Base-by-base conservation (phyloP, 2,113 vertebrate genomes). In the Toxotes jaculatrix region DNA sequence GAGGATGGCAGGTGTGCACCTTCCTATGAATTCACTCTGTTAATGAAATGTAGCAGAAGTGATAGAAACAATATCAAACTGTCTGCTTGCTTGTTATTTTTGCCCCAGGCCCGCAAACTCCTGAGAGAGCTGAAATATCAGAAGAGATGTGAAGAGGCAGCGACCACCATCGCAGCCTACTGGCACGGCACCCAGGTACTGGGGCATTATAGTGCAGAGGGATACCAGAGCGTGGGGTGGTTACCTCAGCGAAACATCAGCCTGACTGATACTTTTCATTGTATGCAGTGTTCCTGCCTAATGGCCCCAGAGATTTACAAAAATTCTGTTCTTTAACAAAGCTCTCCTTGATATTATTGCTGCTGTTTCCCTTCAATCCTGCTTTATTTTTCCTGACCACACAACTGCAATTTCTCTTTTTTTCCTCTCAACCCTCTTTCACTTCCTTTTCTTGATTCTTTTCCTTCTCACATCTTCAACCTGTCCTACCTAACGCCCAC, bases 131-230 rank as follows among this genome's bases (percentile, higher is more conserved):
- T 99, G 63, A 99, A 98, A 80, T 95, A 99, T 59, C 96, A 97
- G 84, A 99, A 99, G 87, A 95, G 95, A 27, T 99, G 98, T n/a
- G 86, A 96, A 7, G 96, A 98, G 90, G 98, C 98, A 0, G 97
- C 83, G 82, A 99, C 98, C 13, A 96, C 96, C 80, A 99, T 99
- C 60, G 91, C 97, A 0, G 98, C 98, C 0, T 99, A 94, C 56
- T 99, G 98, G 98, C 98, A 96, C 0, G 98, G 98, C 31, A 97
- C 97, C 64, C 97, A 98, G 97, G 98, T 99, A 95, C 86, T 73
- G 70, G 62, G 7, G 75, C 62, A 49, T 56, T 36, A 9, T 49
- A 68, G 66, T 49, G 32, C 72, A 69, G 53, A 27, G 5, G 12
- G 23, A 63, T 47, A 70, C 81, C 27, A 62, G 14, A 82, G 70